These are phyloP conservation scores for Neopelma chrysocephalum DNA, from an alignment of 2,797 vertebrate genomes.

Conservation along the genomic window DNA sequence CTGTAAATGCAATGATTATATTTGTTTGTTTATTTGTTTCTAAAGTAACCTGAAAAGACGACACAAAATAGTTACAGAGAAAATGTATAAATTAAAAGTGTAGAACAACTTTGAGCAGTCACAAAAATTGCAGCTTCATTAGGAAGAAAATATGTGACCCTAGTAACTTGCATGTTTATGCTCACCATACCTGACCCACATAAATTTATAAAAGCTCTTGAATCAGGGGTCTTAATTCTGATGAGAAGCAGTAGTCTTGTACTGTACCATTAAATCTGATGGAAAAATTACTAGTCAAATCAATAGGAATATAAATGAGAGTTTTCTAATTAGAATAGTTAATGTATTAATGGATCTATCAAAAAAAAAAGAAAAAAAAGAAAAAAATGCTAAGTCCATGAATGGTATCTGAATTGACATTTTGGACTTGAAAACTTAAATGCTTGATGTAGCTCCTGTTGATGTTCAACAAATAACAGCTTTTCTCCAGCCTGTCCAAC, in stretches of 20 bases:
- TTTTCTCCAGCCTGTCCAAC: not conserved
- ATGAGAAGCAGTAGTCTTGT: not conserved
- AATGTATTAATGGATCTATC: not conserved
- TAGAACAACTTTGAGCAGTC: not conserved
- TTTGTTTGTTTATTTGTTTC: not conserved
- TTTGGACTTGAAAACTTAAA: not conserved
- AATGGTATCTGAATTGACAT: not conserved
- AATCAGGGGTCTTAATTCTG: not conserved
- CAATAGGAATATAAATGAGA: constrained; percentile 1
- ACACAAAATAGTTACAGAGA: not conserved
- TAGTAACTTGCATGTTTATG: not conserved
- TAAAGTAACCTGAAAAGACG: not conserved
- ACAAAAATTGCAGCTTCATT: not conserved
- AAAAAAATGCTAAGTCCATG: not conserved
- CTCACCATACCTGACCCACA: not conserved
- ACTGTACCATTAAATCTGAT: not conserved
- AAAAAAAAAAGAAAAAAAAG: not conserved
- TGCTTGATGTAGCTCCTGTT: not conserved
- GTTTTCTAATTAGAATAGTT: not conserved
- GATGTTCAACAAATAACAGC: not conserved
- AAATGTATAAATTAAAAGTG: not conserved
- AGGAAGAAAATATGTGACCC: not conserved
- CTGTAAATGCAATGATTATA: no score
- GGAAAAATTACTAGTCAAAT: constrained; percentile 15
- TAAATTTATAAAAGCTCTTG: not conserved